A percentile compares a stretch with the other conserved stretches of the same genome.
These are phyloP conservation scores for Aurelia aurita DNA, from an alignment of 30 jellyfish, hydroid and myxozoan genomes.

Conservation along the genomic window DNA sequence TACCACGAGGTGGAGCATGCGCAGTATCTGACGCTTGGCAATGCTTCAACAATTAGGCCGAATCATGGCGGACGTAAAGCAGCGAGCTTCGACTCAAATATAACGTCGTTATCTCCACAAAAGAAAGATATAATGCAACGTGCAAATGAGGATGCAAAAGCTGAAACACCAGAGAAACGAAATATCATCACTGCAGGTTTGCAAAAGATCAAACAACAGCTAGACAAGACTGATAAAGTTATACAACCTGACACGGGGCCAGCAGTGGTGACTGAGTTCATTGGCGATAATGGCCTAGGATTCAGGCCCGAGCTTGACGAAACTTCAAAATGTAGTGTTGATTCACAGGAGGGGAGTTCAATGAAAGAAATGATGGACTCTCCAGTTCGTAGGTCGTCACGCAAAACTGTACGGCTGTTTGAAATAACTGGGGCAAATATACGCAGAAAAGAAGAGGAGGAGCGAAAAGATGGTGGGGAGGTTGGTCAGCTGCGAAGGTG, in stretches of 20 bases:
- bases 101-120: background rate
- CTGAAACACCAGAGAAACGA: slow-evolving; percentile 1
- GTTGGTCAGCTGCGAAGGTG: slow-evolving; percentile 45
- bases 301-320: slow-evolving; percentile 52
- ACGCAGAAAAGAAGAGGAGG: slow-evolving; percentile 24
- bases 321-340: slow-evolving; percentile 42
- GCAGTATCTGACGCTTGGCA: background rate
- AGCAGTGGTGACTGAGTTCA: slow-evolving; percentile 70
- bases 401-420: slow-evolving; percentile 61
- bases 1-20: slow-evolving; percentile 39
- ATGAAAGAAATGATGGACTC: slow-evolving; percentile 23
- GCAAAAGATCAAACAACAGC: slow-evolving; percentile 62
- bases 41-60: slow-evolving; percentile 55
- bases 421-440: slow-evolving; percentile 55
- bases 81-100: background rate
- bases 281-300: slow-evolving; percentile 46
- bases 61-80: slow-evolving; percentile 35
- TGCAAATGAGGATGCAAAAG: slow-evolving; percentile 10
- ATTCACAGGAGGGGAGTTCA: slow-evolving; percentile 23
- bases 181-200: slow-evolving; percentile 43
- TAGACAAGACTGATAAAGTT: slow-evolving; percentile 29
- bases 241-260: slow-evolving; percentile 48
- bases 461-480: background rate
- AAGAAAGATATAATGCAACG: slow-evolving; percentile 40
- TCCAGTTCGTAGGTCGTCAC: slow-evolving; percentile 55